phyloP scores from a whole-genome alignment of 2,888 invertebrate genomes.

The Byasa hedistus region DNA sequence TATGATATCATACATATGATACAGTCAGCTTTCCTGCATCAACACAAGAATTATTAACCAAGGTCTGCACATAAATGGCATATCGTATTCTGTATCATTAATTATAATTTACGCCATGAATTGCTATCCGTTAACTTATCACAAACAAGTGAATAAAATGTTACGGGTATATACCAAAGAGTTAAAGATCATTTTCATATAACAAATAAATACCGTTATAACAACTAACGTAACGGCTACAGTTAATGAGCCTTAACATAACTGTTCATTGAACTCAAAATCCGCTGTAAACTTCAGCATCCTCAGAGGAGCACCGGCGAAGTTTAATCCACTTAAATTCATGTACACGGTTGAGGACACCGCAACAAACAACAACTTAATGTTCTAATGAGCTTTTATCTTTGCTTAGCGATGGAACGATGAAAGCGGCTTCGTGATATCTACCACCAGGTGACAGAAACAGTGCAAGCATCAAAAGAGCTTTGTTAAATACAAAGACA shows the following conservation, averaged over 20 bases:
- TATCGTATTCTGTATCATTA: constrained; percentile 11
- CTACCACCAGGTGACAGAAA: constrained; percentile 34
- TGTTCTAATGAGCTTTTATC: constrained; percentile 60
- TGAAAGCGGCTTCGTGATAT: constrained; percentile 38
- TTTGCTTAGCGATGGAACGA: constrained; percentile 40
- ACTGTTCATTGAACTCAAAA: constrained; percentile 27
- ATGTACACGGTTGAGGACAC: constrained; percentile 52
- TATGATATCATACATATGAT: constrained; percentile 1
- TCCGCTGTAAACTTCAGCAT: constrained; percentile 32
- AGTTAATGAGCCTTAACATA: constrained; percentile 6
- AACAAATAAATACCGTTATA: no score
- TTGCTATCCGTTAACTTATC: not conserved
- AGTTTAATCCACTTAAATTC: constrained; percentile 68
- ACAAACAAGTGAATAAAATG: not conserved
- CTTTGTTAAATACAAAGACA: constrained; percentile 17
- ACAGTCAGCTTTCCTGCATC: constrained; percentile 2
- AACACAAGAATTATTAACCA: constrained; percentile 3
- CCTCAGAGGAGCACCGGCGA: constrained; percentile 44
- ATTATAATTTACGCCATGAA: not conserved
- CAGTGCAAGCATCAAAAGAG: constrained; percentile 27
- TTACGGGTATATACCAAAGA: no score
- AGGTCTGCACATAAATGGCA: not conserved
- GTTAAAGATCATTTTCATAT: no score
- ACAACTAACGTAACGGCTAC: no score
- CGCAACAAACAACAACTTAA: constrained; percentile 58